Conservation (phyloP, 1,140 invertebrate genomes). For the Battus philenor region DNA sequence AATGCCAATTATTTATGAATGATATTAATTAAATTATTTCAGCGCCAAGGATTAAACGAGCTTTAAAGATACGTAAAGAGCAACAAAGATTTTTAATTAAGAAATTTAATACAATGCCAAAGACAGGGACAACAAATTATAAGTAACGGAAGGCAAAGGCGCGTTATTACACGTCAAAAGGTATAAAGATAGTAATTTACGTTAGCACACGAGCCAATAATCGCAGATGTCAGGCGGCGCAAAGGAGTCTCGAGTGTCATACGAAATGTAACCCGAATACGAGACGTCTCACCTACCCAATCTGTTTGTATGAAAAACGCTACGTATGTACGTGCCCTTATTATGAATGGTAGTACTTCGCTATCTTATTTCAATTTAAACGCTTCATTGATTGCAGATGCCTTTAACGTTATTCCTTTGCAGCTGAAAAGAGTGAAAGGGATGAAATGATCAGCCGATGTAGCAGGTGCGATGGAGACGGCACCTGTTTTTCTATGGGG, state of each 20-base stretch:
- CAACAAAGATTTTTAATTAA: constrained; percentile 3
- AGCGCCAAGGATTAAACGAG: too few species aligned
- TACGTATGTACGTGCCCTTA: constrained; percentile 42
- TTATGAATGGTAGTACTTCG: constrained; percentile 49
- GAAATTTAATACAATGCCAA: not conserved
- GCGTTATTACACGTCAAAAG: constrained; percentile 16
- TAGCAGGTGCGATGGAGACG: constrained; percentile 28
- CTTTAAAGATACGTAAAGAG: too few species aligned
- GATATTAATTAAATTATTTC: too few species aligned
- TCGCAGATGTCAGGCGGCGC: constrained; percentile 9
- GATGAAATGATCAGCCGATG: constrained; percentile 24
- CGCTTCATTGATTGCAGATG: constrained; percentile 71
- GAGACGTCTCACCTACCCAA: constrained; percentile 28
- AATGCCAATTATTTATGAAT: too few species aligned
- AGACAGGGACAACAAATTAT: constrained; percentile 8
- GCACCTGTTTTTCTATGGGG: constrained; percentile 46
- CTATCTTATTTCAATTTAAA: constrained; percentile 70
- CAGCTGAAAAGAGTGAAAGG: constrained; percentile 38
- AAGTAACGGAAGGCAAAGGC: not conserved
- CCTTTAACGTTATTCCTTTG: constrained; percentile 47
- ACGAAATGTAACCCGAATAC: constrained; percentile 11
- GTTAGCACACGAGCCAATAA: constrained; percentile 16
- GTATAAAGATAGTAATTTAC: constrained; percentile 17
- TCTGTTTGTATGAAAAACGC: constrained; percentile 26
- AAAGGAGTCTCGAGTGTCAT: constrained; percentile 11